These are phyloP conservation scores for Tiliacea aurago DNA, from an alignment of 2,888 invertebrate genomes.

Conservation along the genomic window DNA sequence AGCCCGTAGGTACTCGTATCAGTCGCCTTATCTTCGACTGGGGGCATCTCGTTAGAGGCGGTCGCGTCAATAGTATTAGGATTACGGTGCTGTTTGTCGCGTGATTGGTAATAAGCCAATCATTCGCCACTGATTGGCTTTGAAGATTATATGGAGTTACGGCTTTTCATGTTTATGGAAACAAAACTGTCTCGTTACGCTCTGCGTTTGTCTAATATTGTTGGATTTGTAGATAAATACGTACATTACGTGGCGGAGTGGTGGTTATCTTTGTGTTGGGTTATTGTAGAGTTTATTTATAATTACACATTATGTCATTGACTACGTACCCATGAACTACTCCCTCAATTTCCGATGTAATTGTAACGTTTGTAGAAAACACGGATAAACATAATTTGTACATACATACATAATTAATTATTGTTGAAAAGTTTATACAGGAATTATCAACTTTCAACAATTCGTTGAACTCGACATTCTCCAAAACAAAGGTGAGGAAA, in stretches of 20 bases:
- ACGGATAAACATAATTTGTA: slow-evolving; percentile 1
- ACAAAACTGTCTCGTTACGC: slow-evolving; percentile 37
- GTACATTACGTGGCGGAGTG: not conserved
- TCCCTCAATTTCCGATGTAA: not conserved
- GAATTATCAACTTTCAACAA: slow-evolving; percentile 4
- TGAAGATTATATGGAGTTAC: slow-evolving; percentile 53
- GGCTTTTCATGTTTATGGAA: slow-evolving; percentile 54
- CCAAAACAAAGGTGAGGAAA: slow-evolving; percentile 18
- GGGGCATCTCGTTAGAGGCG: slow-evolving; percentile 59
- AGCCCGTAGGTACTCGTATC: slow-evolving; percentile 40
- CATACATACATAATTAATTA: not conserved
- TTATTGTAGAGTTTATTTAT: not conserved
- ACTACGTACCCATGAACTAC: not conserved
- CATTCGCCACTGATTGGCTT: slow-evolving; percentile 62
- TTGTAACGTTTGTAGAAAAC: not conserved
- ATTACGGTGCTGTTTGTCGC: slow-evolving; percentile 56
- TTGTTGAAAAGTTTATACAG: slow-evolving; percentile 17
- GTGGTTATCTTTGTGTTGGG: not conserved
- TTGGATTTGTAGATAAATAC: slow-evolving; percentile 11
- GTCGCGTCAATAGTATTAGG: slow-evolving; percentile 62
- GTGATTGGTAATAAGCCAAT: slow-evolving; percentile 64
- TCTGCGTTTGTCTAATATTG: slow-evolving; percentile 11
- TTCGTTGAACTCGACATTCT: slow-evolving; percentile 22
- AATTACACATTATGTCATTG: not conserved
- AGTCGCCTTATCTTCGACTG: slow-evolving; percentile 52